Evolutionary conservation across 2,888 invertebrate genomes (phyloP).

Genomic region (Pristionchus fissidentatus): DNA sequence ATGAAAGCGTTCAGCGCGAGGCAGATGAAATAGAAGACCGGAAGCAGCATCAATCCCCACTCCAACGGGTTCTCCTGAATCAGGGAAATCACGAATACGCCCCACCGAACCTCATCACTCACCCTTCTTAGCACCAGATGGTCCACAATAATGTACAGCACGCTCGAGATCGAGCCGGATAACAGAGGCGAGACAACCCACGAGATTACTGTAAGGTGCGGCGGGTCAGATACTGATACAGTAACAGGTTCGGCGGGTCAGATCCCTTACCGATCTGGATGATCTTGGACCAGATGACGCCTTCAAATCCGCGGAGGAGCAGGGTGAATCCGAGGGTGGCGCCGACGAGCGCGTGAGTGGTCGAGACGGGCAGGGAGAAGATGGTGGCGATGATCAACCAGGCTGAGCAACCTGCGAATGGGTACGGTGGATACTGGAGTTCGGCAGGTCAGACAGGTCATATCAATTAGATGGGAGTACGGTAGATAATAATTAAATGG

Average conservation of each 20-base stretch:
- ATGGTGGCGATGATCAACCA: conserved; percentile 96
- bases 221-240: conserved; percentile 45
- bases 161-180: conserved; percentile 89
- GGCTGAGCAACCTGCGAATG: conserved; percentile 82
- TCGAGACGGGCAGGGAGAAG: conserved; percentile 93
- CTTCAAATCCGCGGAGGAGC: conserved; percentile 86
- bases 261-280: conserved; percentile 81
- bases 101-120: neutral
- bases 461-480: too few relatives aligned
- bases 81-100: neutral
- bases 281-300: conserved; percentile 88
- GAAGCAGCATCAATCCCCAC: conserved; percentile 86
- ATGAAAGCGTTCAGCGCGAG: conserved; percentile 92
- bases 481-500: too few relatives aligned
- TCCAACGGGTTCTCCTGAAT: conserved; percentile 61
- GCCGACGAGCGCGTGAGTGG: conserved; percentile 95
- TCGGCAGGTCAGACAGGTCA: neutral
- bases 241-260: neutral
- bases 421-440: neutral
- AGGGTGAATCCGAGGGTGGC: conserved; percentile 96
- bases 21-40: conserved; percentile 92
- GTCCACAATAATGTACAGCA: conserved; percentile 86
- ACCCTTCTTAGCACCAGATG: conserved; percentile 81
- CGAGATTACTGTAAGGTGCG: conserved; percentile 83
- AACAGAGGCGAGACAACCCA: conserved; percentile 96